phyloP scores from a whole-genome alignment of 2,797 vertebrate species.

The Numenius phaeopus region DNA sequence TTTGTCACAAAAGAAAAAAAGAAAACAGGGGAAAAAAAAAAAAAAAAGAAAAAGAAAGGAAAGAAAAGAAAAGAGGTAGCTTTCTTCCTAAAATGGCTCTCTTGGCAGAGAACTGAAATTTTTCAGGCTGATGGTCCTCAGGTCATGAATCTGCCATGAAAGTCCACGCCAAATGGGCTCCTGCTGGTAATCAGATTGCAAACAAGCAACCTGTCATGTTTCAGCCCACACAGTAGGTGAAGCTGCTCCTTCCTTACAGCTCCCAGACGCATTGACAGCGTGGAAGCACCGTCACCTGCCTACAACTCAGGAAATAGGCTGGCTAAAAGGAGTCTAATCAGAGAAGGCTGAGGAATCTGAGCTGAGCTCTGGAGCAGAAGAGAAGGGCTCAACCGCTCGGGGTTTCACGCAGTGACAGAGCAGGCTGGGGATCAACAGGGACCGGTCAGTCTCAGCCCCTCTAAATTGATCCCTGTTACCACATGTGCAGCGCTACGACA shows the following conservation, averaged over 20 bases:
- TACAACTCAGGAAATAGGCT: neutral
- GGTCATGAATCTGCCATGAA: neutral
- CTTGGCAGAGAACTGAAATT: neutral
- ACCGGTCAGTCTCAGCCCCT: neutral
- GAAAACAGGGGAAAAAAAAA: neutral
- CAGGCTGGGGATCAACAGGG: neutral
- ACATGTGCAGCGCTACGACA: neutral
- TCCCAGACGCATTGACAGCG: neutral
- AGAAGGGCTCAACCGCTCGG: neutral
- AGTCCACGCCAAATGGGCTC: neutral
- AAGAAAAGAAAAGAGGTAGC: neutral
- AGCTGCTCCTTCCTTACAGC: neutral
- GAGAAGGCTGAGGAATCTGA: neutral
- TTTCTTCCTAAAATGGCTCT: neutral
- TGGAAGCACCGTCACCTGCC: neutral
- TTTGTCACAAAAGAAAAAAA: neutral
- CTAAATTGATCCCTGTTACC: neutral
- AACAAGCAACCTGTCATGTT: fast-evolving
- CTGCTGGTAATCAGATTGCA: neutral
- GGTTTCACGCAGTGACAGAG: neutral
- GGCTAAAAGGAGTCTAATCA: neutral
- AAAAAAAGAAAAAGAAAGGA: neutral
- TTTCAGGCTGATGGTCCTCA: neutral
- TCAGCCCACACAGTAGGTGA: neutral
- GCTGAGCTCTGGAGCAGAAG: neutral